Evolutionary conservation across 2,888 invertebrate species (phyloP).

Genomic region (Monoplex corrugatus): DNA sequence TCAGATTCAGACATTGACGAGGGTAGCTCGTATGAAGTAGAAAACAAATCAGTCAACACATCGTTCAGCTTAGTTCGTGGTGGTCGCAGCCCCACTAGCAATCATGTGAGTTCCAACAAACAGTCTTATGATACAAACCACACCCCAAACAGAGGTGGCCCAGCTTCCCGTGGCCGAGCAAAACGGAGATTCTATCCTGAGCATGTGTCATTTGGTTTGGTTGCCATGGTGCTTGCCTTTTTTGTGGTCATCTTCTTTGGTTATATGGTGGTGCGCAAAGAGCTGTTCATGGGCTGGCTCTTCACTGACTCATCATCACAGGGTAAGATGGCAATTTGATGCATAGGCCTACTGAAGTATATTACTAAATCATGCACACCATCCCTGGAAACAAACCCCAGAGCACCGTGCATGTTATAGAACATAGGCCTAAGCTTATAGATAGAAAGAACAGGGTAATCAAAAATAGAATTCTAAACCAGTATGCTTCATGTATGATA

Average conservation of each 20-base stretch:
- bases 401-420: too few relatives aligned
- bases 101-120: conserved; percentile 48
- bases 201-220: conserved; percentile 67
- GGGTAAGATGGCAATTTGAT: too few relatives aligned
- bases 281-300: conserved; percentile 58
- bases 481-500: too few relatives aligned
- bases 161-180: conserved; percentile 19
- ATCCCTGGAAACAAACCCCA: too few relatives aligned
- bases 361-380: too few relatives aligned
- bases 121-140: conserved; percentile 39
- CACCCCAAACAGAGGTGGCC: conserved; percentile 28
- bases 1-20: conserved; percentile 73
- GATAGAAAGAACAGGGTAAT: too few relatives aligned
- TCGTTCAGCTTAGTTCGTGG: conserved; percentile 58
- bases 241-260: conserved; percentile 69
- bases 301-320: conserved; percentile 26
- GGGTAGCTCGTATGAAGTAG: conserved; percentile 70
- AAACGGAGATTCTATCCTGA: conserved; percentile 55
- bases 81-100: conserved; percentile 45
- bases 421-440: too few relatives aligned
- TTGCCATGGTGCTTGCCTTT: conserved; percentile 66
- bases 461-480: too few relatives aligned
- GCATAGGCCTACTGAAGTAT: too few relatives aligned
- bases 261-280: conserved; percentile 65
- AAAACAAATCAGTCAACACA: conserved; percentile 73